Percentiles rank a stretch among this genome's conserved stretches.
Evolutionary conservation across 2,113 vertebrate genomes (phyloP).

Genomic region (Chaetops frenatus): DNA sequence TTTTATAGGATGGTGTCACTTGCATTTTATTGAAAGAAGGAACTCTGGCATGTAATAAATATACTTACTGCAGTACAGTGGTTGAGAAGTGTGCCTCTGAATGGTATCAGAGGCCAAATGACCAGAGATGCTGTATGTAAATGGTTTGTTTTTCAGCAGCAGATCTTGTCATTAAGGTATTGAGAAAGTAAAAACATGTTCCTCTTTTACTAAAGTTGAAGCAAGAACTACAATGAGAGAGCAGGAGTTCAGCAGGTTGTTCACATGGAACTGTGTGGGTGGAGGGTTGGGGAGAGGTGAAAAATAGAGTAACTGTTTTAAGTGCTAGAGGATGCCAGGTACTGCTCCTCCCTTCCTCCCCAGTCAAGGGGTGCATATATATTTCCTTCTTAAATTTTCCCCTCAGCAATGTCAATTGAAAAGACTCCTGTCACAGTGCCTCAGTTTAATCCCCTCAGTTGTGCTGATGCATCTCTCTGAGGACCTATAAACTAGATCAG

Average conservation of each 20-base stretch:
- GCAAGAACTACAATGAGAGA: background rate
- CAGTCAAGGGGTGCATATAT: background rate
- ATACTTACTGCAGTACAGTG: background rate
- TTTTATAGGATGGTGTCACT: background rate
- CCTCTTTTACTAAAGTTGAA: slow-evolving; percentile 27
- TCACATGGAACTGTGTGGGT: background rate
- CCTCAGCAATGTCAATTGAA: background rate
- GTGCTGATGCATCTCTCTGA: background rate
- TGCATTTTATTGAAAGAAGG: background rate
- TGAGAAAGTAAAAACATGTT: slow-evolving; percentile 37
- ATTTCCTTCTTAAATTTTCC: background rate
- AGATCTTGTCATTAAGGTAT: background rate
- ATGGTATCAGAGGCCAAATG: background rate
- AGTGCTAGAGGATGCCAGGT: background rate
- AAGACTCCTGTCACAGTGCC: background rate
- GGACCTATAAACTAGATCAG: slow-evolving; percentile 51
- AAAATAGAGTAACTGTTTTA: background rate
- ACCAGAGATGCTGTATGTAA: background rate
- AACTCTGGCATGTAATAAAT: background rate
- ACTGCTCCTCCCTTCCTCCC: background rate
- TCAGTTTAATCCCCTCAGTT: background rate
- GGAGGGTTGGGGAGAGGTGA: background rate
- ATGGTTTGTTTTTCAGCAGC: background rate
- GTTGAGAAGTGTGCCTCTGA: background rate
- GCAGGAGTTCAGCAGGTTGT: background rate